Evolutionary conservation across 2,888 invertebrate species (phyloP).

Genomic region (Gasteruption jaculator): DNA sequence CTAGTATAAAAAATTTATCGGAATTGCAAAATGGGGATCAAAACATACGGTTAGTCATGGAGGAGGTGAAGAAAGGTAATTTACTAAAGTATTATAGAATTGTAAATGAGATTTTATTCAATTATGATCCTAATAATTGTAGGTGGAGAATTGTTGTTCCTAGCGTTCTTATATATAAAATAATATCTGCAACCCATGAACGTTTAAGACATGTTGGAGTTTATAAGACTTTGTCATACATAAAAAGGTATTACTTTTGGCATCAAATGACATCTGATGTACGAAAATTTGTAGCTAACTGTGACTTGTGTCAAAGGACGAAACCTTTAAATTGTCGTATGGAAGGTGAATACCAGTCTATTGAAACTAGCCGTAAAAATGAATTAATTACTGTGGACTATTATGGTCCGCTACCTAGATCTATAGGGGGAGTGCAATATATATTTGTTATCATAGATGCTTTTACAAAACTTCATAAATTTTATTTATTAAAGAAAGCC

Average conservation of each 20-base stretch:
- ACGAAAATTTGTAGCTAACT: not conserved
- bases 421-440: constrained; percentile 3
- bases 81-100: not conserved
- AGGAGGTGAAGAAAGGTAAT: not conserved
- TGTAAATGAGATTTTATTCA: not conserved
- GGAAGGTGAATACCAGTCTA: constrained; percentile 1
- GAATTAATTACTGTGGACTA: constrained; percentile 4
- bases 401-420: constrained; percentile 4
- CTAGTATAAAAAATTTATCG: not conserved
- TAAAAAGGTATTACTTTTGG: not conserved
- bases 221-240: not conserved
- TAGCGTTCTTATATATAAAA: not conserved
- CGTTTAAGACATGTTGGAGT: not conserved
- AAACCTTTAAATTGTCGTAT: not conserved
- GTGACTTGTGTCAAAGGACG: constrained; percentile 1
- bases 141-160: constrained; percentile 5
- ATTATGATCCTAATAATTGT: not conserved
- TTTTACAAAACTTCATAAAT: not conserved
- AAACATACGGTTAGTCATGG: not conserved
- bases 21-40: constrained; percentile 10
- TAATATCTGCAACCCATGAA: not conserved
- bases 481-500: not conserved
- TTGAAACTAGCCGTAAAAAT: not conserved
- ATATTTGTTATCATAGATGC: constrained; percentile 7
- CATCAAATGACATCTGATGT: not conserved